A percentile compares a stretch with the other conserved stretches of the same genome.
Conservation (phyloP, 2,113 vertebrate genomes). For the Cyprinodon brontotheroides region DNA sequence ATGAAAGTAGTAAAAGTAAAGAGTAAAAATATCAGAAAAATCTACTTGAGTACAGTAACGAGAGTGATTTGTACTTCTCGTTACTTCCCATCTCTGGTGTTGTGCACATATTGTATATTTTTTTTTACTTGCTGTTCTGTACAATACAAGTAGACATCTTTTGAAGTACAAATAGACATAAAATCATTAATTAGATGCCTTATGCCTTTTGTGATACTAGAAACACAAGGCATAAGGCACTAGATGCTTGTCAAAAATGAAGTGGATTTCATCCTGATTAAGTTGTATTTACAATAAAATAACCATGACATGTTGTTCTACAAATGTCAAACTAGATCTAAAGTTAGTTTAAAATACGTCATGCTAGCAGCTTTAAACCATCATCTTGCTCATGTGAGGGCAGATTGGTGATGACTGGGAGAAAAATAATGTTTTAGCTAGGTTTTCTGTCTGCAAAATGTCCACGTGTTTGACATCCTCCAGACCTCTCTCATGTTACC, state of each 20-base stretch:
- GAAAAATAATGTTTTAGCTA: slow-evolving; percentile 13
- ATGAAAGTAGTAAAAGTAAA: no score
- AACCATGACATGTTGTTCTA: not conserved
- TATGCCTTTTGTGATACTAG: not conserved
- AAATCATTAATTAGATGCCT: not conserved
- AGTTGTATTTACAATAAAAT: not conserved
- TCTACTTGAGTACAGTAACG: no score
- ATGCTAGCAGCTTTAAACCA: not conserved
- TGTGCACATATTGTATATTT: no score
- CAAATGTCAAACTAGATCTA: not conserved
- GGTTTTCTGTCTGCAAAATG: slow-evolving; percentile 12
- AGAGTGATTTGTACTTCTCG: no score
- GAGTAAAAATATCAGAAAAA: no score
- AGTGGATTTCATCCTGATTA: not conserved
- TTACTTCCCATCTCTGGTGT: no score
- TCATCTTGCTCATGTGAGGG: not conserved
- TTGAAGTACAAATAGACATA: not conserved
- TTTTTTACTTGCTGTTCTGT: no score
- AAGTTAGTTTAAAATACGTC: not conserved
- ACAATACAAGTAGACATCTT: not conserved
- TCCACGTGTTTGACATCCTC: slow-evolving; percentile 33
- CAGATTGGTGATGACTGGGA: not conserved
- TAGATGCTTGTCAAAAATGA: not conserved
- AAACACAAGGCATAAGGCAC: not conserved
- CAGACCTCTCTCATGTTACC: slow-evolving; percentile 57